phyloP scores from a whole-genome alignment of 2,888 invertebrate genomes.

The Bibio marci region DNA sequence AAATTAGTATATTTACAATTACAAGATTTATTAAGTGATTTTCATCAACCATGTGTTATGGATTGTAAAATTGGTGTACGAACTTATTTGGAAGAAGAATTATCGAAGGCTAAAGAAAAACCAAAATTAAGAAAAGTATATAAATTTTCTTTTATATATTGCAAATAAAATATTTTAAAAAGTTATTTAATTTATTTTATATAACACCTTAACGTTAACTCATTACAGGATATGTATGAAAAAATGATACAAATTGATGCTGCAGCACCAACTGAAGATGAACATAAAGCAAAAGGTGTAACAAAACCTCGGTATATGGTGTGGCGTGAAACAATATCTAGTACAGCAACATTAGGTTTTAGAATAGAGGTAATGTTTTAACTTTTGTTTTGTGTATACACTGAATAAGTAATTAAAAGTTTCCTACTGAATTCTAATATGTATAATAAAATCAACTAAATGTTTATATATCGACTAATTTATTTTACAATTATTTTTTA shows the following conservation, averaged over 20 bases:
- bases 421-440: too few relatives aligned
- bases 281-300: slow-evolving; percentile 75
- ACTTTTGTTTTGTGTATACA: too few relatives aligned
- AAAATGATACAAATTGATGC: slow-evolving; percentile 93
- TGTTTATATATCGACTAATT: too few relatives aligned
- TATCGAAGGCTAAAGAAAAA: slow-evolving; percentile 88
- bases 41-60: slow-evolving; percentile 88
- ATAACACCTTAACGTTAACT: slow-evolving; percentile 13
- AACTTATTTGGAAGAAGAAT: slow-evolving; percentile 86
- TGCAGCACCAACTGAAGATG: slow-evolving; percentile 75
- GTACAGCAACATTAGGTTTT: slow-evolving; percentile 91
- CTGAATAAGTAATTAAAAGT: too few relatives aligned
- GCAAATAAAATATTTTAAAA: neutral
- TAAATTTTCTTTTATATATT: slow-evolving; percentile 1
- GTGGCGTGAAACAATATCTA: slow-evolving; percentile 93
- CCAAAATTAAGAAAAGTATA: slow-evolving; percentile 64
- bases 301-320: slow-evolving; percentile 92
- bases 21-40: slow-evolving; percentile 82
- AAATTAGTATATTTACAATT: slow-evolving; percentile 72
- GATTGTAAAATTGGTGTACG: slow-evolving; percentile 92
- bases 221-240: slow-evolving; percentile 80
- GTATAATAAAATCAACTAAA: too few relatives aligned
- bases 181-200: slow-evolving; percentile 2
- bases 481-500: too few relatives aligned
- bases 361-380: slow-evolving; percentile 74